Evolutionary conservation across 2,113 vertebrate species (phyloP).

Genomic region (Neolamprologus tretocephalus): DNA sequence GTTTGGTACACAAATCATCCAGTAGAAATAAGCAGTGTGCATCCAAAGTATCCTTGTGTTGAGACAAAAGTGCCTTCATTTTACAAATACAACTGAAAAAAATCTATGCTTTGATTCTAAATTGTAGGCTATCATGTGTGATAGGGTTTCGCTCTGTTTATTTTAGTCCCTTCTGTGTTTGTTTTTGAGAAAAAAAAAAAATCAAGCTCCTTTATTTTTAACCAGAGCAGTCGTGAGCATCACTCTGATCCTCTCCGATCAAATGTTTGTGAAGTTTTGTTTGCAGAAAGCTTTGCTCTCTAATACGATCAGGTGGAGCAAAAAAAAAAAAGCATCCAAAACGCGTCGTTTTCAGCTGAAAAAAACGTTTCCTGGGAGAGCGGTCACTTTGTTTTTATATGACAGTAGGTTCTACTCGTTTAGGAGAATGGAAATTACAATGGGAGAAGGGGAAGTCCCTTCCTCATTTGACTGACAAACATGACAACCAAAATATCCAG

Average conservation of each 20-base stretch:
- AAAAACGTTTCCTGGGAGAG: neutral
- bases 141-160: neutral
- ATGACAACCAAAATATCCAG: neutral
- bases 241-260: neutral
- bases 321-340: neutral
- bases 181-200: neutral
- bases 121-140: slow-evolving; percentile 24
- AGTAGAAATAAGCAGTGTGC: slow-evolving; percentile 38
- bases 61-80: slow-evolving; percentile 3
- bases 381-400: neutral
- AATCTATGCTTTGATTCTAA: slow-evolving; percentile 31
- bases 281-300: neutral
- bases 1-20: slow-evolving; percentile 50
- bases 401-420: neutral
- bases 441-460: neutral
- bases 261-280: neutral
- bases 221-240: neutral
- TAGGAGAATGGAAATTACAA: neutral
- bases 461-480: slow-evolving; percentile 21
- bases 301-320: neutral
- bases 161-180: slow-evolving; percentile 12
- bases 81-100: slow-evolving; percentile 23
- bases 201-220: neutral
- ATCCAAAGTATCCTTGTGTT: slow-evolving; percentile 13
- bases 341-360: neutral